These are phyloP conservation scores for Sinotaia quadrata DNA, from an alignment of 2,888 invertebrate genomes.

Conservation along the genomic window DNA sequence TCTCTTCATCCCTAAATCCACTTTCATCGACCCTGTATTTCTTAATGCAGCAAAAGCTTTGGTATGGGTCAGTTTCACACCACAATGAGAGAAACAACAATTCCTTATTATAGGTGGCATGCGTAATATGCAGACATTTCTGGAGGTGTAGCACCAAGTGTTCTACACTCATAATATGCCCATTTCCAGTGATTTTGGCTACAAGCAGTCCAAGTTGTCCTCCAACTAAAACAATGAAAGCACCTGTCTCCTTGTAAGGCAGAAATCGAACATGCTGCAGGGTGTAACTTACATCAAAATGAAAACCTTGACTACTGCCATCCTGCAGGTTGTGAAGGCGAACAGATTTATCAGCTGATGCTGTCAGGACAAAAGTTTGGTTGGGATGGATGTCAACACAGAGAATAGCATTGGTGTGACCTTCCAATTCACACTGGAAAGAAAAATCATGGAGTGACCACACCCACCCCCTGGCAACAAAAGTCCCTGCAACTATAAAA, in stretches of 20 bases:
- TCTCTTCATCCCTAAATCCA: too few relatives aligned
- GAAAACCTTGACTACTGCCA: not conserved
- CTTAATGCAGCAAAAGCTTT: too few relatives aligned
- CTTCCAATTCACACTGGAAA: not conserved
- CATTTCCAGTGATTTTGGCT: not conserved
- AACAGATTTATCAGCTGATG: not conserved
- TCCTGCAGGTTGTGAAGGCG: not conserved
- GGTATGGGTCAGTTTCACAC: too few relatives aligned
- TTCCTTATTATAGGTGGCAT: too few relatives aligned
- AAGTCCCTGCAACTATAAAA: not conserved
- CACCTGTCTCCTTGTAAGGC: not conserved
- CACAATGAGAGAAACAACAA: too few relatives aligned
- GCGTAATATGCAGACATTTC: too few relatives aligned
- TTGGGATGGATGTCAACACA: not conserved
- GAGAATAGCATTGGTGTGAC: not conserved
- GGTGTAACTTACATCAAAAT: not conserved
- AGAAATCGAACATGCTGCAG: not conserved
- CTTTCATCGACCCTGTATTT: too few relatives aligned
- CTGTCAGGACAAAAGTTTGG: not conserved
- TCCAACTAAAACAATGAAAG: not conserved
- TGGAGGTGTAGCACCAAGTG: too few relatives aligned
- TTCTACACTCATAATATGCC: too few relatives aligned
- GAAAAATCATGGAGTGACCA: not conserved
- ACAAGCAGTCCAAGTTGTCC: not conserved
- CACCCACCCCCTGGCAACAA: not conserved